Conservation (phyloP, 2,113 vertebrate genomes). For the Archilochus colubris region DNA sequence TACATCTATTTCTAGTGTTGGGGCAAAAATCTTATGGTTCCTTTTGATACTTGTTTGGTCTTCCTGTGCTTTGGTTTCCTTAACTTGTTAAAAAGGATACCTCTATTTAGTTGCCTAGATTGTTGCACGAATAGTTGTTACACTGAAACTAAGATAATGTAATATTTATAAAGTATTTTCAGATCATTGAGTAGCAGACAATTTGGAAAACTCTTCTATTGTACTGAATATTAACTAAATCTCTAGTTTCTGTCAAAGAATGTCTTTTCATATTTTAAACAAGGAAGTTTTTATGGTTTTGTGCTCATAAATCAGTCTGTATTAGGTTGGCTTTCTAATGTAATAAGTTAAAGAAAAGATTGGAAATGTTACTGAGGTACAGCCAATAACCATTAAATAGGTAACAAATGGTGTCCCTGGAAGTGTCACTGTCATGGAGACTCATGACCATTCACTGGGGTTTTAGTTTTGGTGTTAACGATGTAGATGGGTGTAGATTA, state of each 20-base stretch:
- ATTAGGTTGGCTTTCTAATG: neutral
- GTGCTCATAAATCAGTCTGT: neutral
- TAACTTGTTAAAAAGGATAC: neutral
- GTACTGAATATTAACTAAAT: slow-evolving; percentile 26
- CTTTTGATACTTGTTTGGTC: neutral
- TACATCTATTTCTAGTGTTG: neutral
- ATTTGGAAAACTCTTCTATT: slow-evolving; percentile 36
- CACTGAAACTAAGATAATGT: slow-evolving; percentile 17
- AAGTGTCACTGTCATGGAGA: neutral
- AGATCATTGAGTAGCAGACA: slow-evolving; percentile 41
- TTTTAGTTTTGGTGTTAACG: neutral
- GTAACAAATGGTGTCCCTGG: neutral
- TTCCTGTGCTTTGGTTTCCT: neutral
- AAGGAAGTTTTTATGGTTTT: neutral
- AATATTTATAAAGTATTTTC: slow-evolving; percentile 44
- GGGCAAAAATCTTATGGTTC: neutral
- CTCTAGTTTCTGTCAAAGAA: neutral
- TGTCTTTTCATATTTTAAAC: neutral
- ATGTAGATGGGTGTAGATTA: neutral
- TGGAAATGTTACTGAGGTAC: neutral
- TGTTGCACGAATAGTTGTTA: neutral
- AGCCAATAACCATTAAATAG: neutral
- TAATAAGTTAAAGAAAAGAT: neutral
- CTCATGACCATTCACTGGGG: neutral
- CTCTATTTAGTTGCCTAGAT: neutral